Evolutionary conservation across 2,888 invertebrate species (phyloP).

Genomic region (Alsophila aescularia): DNA sequence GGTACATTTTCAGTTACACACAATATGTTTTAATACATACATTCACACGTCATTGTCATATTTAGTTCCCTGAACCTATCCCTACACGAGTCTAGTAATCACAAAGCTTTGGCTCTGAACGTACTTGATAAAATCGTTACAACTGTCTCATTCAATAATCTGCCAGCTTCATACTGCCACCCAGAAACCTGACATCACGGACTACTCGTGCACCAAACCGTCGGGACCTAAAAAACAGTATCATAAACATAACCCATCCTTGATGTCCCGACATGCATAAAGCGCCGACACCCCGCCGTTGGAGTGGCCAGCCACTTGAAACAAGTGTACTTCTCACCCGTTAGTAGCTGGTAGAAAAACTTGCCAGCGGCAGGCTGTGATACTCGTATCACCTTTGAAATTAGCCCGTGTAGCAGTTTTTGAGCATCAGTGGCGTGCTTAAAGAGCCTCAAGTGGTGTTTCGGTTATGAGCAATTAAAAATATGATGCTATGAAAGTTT

Average conservation of each 20-base stretch:
- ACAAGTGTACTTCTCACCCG: slow-evolving; percentile 30
- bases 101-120: no score
- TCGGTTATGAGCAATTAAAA: slow-evolving; percentile 4
- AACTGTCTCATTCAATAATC: neutral
- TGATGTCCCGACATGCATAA: slow-evolving; percentile 30
- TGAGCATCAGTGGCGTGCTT: slow-evolving; percentile 13
- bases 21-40: no score
- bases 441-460: slow-evolving; percentile 14
- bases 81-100: no score
- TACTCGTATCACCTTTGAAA: slow-evolving; percentile 27
- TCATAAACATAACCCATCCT: slow-evolving; percentile 23
- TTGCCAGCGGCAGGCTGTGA: slow-evolving; percentile 25
- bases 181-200: slow-evolving; percentile 1
- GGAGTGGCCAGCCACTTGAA: slow-evolving; percentile 28
- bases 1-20: no score
- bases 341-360: slow-evolving; percentile 28
- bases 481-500: neutral
- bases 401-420: slow-evolving; percentile 22
- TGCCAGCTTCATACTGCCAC: neutral
- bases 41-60: no score
- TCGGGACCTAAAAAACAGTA: slow-evolving; percentile 9
- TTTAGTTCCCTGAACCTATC: no score
- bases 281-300: slow-evolving; percentile 32
- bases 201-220: neutral
- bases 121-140: neutral